Percentiles rank a stretch among this genome's conserved stretches.
Evolutionary conservation across 2,888 invertebrate genomes (phyloP).

Genomic region (Globia sparganii): DNA sequence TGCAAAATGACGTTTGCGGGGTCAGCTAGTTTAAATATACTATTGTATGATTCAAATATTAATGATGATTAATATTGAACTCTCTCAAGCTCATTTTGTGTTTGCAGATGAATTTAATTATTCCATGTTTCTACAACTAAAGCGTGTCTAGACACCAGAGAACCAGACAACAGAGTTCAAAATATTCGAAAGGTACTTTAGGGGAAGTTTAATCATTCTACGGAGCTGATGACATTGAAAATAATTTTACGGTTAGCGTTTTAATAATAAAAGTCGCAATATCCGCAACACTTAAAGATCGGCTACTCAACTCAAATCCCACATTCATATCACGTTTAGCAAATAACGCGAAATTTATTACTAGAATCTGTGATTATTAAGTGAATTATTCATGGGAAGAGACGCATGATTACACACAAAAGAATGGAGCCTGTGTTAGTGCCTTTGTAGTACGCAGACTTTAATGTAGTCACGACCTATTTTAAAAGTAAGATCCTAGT

Average conservation of each 20-base stretch:
- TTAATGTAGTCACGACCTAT: slow-evolving; percentile 60
- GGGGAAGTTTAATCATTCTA: not conserved
- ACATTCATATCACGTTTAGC: slow-evolving; percentile 62
- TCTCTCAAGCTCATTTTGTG: not conserved
- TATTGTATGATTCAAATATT: not conserved
- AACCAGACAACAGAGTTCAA: not conserved
- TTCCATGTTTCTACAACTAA: not conserved
- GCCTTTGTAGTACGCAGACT: slow-evolving; percentile 48
- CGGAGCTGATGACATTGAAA: not conserved
- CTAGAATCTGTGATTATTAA: slow-evolving; percentile 62
- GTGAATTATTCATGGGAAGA: slow-evolving; percentile 63
- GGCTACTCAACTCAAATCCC: slow-evolving; percentile 32
- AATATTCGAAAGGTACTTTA: not conserved
- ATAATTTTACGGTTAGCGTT: not conserved
- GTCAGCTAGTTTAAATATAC: no score
- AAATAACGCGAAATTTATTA: slow-evolving; percentile 61
- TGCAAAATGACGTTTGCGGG: no score
- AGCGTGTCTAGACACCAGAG: not conserved
- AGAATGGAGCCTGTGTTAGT: slow-evolving; percentile 55
- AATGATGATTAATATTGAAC: not conserved
- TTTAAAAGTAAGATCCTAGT: slow-evolving; percentile 55
- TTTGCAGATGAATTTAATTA: not conserved
- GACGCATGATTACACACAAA: slow-evolving; percentile 62
- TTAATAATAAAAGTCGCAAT: slow-evolving; percentile 24
- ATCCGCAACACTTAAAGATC: slow-evolving; percentile 39